Evolutionary conservation across 2,888 invertebrate species (phyloP).

Genomic region (Heliconius hortense): DNA sequence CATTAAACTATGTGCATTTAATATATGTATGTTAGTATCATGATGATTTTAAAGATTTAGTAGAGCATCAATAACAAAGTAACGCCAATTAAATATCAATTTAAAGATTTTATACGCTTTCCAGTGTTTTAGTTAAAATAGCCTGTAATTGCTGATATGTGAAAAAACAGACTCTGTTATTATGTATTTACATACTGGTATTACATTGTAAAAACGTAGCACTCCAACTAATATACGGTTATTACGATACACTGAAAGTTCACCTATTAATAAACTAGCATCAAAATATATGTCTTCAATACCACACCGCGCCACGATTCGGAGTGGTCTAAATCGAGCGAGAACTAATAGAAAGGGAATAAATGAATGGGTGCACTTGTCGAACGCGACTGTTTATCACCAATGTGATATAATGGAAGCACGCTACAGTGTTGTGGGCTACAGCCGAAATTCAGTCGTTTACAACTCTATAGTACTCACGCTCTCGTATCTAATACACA

Average conservation of each 20-base stretch:
- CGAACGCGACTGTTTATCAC: conserved; percentile 54
- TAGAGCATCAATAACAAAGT: conserved; percentile 24
- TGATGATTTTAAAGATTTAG: neutral
- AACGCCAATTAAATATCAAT: conserved; percentile 40
- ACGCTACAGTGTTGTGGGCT: conserved; percentile 24
- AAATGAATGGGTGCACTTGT: conserved; percentile 69
- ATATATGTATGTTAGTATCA: no score
- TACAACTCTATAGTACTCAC: conserved; percentile 22
- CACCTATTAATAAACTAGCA: conserved; percentile 31
- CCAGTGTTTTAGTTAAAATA: conserved; percentile 35
- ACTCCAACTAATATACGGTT: conserved; percentile 8
- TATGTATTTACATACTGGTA: conserved; percentile 17
- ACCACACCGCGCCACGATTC: conserved; percentile 35
- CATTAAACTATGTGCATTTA: no score
- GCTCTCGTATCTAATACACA: conserved; percentile 22
- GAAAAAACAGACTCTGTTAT: conserved; percentile 5
- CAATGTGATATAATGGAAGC: conserved; percentile 36
- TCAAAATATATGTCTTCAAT: conserved; percentile 36
- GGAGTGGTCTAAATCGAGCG: conserved; percentile 48
- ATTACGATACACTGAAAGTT: conserved; percentile 21
- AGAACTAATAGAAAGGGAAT: conserved; percentile 47
- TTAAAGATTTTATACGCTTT: conserved; percentile 42
- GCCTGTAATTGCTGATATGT: conserved; percentile 13
- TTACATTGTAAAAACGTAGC: neutral
- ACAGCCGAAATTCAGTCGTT: conserved; percentile 32